phyloP scores from a whole-genome alignment of 2,113 vertebrate species.

The Hemibagrus wyckioides region DNA sequence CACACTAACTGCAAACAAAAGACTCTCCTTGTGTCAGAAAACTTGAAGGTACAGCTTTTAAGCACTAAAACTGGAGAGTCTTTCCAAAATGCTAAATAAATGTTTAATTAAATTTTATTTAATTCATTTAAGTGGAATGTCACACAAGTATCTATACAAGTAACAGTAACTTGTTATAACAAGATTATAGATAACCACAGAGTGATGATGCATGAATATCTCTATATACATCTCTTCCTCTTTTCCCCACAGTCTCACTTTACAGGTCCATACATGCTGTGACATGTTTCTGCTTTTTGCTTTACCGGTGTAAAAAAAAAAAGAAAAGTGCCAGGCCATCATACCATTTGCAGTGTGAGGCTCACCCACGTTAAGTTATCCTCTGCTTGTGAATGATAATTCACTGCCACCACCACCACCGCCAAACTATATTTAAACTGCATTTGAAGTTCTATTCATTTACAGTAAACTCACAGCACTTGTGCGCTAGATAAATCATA shows the following conservation, averaged over 20 bases:
- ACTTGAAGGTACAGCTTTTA: not conserved
- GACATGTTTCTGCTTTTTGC: not conserved
- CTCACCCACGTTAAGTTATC: not conserved
- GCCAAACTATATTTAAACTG: constrained; percentile 32
- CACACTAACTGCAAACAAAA: not conserved
- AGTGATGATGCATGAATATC: not conserved
- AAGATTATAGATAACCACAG: not conserved
- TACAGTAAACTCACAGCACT: not conserved
- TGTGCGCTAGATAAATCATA: not conserved
- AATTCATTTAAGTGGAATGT: not conserved
- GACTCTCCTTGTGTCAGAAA: not conserved
- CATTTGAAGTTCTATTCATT: constrained; percentile 29
- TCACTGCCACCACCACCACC: not conserved
- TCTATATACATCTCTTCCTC: not conserved
- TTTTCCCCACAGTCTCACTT: not conserved
- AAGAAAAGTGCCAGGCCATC: not conserved
- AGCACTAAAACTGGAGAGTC: not conserved
- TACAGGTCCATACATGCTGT: not conserved
- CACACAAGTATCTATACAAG: not conserved
- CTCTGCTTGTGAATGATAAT: constrained; percentile 33
- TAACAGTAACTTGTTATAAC: not conserved
- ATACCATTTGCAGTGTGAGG: constrained; percentile 21
- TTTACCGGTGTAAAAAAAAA: not conserved
- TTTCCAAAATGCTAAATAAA: not conserved
- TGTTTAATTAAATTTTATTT: too few relatives aligned